Evolutionary conservation across 2,888 invertebrate species (phyloP).

Genomic region (Aphidius colemani): DNA sequence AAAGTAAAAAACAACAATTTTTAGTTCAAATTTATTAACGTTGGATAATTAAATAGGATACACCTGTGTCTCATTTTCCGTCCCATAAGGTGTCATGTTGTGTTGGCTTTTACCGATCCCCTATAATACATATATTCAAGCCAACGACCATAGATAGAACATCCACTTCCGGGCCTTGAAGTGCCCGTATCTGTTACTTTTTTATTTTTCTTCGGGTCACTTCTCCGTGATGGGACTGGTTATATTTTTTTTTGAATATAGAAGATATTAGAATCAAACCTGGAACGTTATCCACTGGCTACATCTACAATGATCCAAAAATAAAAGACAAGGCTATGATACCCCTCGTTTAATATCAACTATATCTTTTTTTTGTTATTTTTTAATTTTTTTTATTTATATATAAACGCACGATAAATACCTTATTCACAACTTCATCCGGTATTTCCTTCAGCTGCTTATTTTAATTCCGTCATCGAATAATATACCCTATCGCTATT

Average conservation of each 20-base stretch:
- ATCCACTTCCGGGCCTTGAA: slow-evolving; percentile 25
- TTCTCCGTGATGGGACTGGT: not conserved
- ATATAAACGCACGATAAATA: too few species aligned
- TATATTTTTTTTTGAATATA: not conserved
- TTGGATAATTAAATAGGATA: slow-evolving; percentile 52
- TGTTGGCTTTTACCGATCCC: slow-evolving; percentile 24
- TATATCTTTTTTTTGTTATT: too few species aligned
- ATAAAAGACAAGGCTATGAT: not conserved
- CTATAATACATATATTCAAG: slow-evolving; percentile 23
- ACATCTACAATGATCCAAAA: slow-evolving; percentile 23
- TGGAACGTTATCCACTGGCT: slow-evolving; percentile 22
- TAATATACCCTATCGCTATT: slow-evolving; percentile 7
- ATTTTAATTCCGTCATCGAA: slow-evolving; percentile 17
- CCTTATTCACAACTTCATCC: not conserved
- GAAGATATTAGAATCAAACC: slow-evolving; percentile 15
- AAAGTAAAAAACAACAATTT: too few species aligned
- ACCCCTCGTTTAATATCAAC: not conserved
- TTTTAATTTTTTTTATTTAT: too few species aligned
- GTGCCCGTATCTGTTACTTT: slow-evolving; percentile 1
- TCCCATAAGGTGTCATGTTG: slow-evolving; percentile 18
- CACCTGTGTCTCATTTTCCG: slow-evolving; percentile 39
- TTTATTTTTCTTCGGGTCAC: not conserved
- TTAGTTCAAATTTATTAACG: slow-evolving; percentile 49
- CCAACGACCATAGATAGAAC: slow-evolving; percentile 22
- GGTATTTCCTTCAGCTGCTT: slow-evolving; percentile 20